Conservation (phyloP, 2,797 vertebrate species). For the Acanthis flammea region DNA sequence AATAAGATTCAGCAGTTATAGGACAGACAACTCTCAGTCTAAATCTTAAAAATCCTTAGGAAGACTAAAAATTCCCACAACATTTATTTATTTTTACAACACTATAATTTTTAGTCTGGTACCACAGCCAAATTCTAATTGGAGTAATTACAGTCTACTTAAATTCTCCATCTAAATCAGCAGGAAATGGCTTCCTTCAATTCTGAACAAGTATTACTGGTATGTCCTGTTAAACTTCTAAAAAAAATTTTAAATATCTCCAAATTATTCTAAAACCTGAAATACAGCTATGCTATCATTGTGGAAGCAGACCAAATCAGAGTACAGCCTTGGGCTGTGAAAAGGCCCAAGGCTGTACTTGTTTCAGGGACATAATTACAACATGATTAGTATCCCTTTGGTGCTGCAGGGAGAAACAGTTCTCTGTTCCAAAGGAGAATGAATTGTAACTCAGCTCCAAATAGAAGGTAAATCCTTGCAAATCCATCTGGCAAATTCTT, state of each 20-base stretch:
- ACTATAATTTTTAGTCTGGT: not conserved
- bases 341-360: constrained; percentile 19
- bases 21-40: not conserved
- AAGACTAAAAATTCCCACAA: not conserved
- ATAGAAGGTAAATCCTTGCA: not conserved
- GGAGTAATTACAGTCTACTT: not conserved
- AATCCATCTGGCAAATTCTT: not conserved
- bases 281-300: not conserved
- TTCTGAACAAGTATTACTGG: not conserved
- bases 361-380: constrained; percentile 45
- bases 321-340: constrained; percentile 11
- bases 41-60: not conserved
- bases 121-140: constrained; percentile 1
- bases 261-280: not conserved
- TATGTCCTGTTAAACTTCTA: not conserved
- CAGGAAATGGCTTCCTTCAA: constrained; percentile 1
- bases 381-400: not conserved
- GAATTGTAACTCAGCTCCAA: not conserved
- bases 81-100: not conserved
- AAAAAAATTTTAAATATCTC: not conserved
- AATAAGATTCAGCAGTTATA: not conserved
- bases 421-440: not conserved
- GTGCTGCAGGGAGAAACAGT: not conserved
- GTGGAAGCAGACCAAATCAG: not conserved
- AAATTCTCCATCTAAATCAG: constrained; percentile 1